Evolutionary conservation across 2,888 invertebrate species (phyloP), one percentile per base, ranked within the genome.

Genomic region (Drosophila mayaguana): DNA sequence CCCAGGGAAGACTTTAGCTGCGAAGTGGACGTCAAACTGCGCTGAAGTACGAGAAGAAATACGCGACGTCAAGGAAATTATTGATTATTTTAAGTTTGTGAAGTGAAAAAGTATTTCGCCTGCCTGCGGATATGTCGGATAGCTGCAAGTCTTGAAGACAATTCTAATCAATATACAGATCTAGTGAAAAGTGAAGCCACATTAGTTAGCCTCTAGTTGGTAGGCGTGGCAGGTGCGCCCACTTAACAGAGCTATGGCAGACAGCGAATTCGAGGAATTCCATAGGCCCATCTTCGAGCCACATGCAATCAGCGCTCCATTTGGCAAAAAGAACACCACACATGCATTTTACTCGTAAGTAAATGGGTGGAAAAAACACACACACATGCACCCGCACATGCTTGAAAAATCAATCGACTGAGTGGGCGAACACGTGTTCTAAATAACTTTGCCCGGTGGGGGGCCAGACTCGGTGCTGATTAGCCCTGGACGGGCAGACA

Each of bases 211-310:
- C 45, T 45, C 45, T 0, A 45, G 8, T 28, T 43, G 34, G 72
- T 68, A 54, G 76, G 78, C 67, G 85, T 82, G 84, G 81, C 85
- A 80, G 70, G 74, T 77, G 74, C 66, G 59, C 61, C 71, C 77
- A 71, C 34, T 48, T 22, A 46, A 18, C 42, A 56, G 28, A 54
- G 71, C 46, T 7, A 98, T 98, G 97, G 97, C 97, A 91, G 98
- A 98, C 94, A 96, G 96, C 93, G 97, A 98, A 94, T 98, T 97
- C 94, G 97, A 98, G 94, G 97, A 98, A 95, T 97, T 98, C 94
- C 96, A 96, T 91, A 96, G 96, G 91, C 91, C 91, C 76, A 89
- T 91, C 61, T 91, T 91, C 72, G 91, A 91, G 82, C 96, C 96
- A 93, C 97, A 97, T 91, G 95, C 95, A 93, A 94, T 96, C 92